Percentiles rank a stretch among this genome's conserved stretches.
phyloP scores from a whole-genome alignment of 2,797 vertebrate species.

The Scarus forsteni region DNA sequence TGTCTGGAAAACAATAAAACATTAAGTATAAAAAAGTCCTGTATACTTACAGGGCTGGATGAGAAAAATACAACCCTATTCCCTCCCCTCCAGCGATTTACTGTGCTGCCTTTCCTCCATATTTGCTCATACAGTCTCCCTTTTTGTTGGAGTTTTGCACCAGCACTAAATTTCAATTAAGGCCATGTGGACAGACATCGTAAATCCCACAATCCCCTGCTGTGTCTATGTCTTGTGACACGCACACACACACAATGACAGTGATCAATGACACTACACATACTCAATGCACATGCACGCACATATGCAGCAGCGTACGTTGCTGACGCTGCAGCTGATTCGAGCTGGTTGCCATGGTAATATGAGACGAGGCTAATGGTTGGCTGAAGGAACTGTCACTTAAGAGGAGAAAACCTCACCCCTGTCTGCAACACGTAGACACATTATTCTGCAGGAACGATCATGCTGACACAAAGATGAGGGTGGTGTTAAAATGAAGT shows the following conservation, averaged over 20 bases:
- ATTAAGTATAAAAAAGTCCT: too few species aligned
- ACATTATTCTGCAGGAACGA: not conserved
- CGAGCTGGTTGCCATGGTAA: conserved; percentile 49
- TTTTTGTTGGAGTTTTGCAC: conserved; percentile 6
- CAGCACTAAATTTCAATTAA: conserved; percentile 55
- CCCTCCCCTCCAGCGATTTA: not conserved
- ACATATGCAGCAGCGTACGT: not conserved
- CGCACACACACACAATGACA: conserved; percentile 34
- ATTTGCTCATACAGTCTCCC: not conserved
- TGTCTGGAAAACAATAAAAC: too few species aligned
- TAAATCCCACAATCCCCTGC: conserved; percentile 62
- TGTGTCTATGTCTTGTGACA: conserved; percentile 21
- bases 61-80: not conserved
- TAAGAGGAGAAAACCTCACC: conserved; percentile 5
- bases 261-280: conserved; percentile 48
- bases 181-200: conserved; percentile 23
- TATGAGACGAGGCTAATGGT: not conserved
- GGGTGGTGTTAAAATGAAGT: not conserved
- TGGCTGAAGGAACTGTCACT: conserved; percentile 25
- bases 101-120: not conserved
- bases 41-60: not conserved
- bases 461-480: not conserved
- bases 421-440: conserved; percentile 27
- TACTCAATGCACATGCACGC: not conserved
- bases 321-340: conserved; percentile 53